These are phyloP conservation scores for Imbricaverruca yamaguchii DNA, from an alignment of 2,888 invertebrate species.

Conservation along the genomic window DNA sequence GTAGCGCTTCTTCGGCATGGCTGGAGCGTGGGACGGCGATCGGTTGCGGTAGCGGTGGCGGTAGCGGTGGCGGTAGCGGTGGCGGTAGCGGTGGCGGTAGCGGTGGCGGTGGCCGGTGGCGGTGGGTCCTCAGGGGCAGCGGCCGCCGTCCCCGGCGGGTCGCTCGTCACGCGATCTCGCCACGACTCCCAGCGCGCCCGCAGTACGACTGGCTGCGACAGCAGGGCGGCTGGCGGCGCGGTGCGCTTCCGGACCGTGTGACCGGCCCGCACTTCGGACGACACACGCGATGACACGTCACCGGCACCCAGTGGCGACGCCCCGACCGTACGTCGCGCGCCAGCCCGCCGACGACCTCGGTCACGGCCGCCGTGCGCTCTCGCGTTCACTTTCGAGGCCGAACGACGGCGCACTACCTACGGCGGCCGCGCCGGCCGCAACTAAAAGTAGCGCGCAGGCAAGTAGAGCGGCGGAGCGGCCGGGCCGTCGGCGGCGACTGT, in stretches of 20 bases:
- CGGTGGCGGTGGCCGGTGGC: background rate
- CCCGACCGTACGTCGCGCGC: background rate
- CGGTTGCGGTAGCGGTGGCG: background rate
- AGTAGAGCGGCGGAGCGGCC: background rate
- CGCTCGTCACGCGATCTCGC: background rate
- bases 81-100: background rate
- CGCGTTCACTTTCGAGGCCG: too few relatives aligned
- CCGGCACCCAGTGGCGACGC: background rate
- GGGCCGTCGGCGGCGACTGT: background rate
- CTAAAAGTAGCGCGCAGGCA: too few relatives aligned
- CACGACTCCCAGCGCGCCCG: background rate
- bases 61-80: background rate
- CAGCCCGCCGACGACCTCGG: background rate
- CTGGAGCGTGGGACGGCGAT: too few relatives aligned
- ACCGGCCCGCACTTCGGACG: background rate
- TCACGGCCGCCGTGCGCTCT: too few relatives aligned
- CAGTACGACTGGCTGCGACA: background rate
- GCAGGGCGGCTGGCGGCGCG: background rate
- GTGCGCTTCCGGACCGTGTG: too few relatives aligned
- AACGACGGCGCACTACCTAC: too few relatives aligned
- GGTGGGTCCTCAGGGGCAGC: too few relatives aligned
- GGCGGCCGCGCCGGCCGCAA: too few relatives aligned
- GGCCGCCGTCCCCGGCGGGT: background rate
- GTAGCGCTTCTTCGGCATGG: conserved; percentile 20
- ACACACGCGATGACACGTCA: too few relatives aligned